Conservation (phyloP, 2,113 vertebrate species). For the Mirounga angustirostris region DNA sequence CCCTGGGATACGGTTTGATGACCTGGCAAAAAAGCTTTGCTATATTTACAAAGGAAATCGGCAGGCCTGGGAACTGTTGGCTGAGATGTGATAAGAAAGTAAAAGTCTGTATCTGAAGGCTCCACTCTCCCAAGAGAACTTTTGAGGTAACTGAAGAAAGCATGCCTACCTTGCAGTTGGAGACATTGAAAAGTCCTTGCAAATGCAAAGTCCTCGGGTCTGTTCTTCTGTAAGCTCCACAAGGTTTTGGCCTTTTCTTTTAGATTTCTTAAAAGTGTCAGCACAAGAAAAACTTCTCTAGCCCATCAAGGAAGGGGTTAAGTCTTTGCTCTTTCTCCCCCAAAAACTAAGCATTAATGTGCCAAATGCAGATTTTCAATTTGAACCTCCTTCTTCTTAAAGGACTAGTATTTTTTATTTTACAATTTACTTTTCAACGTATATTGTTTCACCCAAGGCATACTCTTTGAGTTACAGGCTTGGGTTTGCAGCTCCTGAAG, state of each 20-base stretch:
- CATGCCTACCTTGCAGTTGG: background rate
- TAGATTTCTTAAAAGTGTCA: background rate
- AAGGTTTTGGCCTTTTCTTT: conserved; percentile 15
- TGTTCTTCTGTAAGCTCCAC: background rate
- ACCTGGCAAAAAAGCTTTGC: background rate
- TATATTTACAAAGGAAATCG: conserved; percentile 1
- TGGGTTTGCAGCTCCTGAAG: background rate
- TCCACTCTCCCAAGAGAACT: background rate
- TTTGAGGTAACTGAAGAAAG: background rate
- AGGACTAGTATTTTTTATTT: background rate
- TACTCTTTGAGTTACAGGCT: background rate
- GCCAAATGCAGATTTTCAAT: background rate
- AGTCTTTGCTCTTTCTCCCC: background rate
- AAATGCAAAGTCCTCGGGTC: conserved; percentile 20
- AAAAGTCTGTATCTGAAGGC: background rate
- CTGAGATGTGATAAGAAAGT: background rate
- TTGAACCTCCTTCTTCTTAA: background rate
- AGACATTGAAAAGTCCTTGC: conserved; percentile 18
- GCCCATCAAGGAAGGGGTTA: background rate
- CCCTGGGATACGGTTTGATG: background rate
- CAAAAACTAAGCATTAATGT: background rate
- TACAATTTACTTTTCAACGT: background rate
- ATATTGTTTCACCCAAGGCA: background rate
- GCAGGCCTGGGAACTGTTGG: background rate
- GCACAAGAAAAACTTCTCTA: background rate